Evolutionary conservation across 1,140 invertebrate species (phyloP).

Genomic region (Aphis gossypii): DNA sequence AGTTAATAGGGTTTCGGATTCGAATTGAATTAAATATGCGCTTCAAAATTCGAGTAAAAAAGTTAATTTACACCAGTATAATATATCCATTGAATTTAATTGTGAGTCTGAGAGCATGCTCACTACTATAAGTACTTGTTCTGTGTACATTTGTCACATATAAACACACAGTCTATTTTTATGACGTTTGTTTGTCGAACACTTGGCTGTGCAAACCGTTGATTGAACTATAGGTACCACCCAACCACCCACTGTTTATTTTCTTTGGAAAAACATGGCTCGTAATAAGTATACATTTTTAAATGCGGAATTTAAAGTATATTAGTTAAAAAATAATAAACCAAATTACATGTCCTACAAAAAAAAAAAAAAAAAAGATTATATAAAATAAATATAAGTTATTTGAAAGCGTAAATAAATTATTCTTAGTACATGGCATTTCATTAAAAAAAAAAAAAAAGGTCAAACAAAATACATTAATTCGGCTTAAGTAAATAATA

Average conservation of each 20-base stretch:
- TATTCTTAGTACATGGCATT: not conserved
- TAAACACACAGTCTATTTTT: not conserved
- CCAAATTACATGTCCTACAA: not conserved
- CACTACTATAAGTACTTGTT: conserved; percentile 5
- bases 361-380: not conserved
- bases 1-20: conserved; percentile 14
- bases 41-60: conserved; percentile 22
- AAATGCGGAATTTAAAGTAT: not conserved
- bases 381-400: not conserved
- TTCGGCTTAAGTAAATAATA: not conserved
- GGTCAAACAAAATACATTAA: conserved; percentile 17
- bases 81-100: not conserved
- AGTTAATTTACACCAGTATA: conserved; percentile 7
- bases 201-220: not conserved
- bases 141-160: not conserved
- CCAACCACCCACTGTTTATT: not conserved
- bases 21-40: conserved; percentile 22
- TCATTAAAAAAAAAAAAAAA: not conserved
- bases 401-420: not conserved
- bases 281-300: not conserved
- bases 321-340: not conserved
- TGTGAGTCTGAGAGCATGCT: not conserved
- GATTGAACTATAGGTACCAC: conserved; percentile 6
- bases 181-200: not conserved
- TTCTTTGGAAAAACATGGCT: not conserved